Evolutionary conservation across 2,888 invertebrate genomes (phyloP).

Genomic region (Ptychoptera contaminata): DNA sequence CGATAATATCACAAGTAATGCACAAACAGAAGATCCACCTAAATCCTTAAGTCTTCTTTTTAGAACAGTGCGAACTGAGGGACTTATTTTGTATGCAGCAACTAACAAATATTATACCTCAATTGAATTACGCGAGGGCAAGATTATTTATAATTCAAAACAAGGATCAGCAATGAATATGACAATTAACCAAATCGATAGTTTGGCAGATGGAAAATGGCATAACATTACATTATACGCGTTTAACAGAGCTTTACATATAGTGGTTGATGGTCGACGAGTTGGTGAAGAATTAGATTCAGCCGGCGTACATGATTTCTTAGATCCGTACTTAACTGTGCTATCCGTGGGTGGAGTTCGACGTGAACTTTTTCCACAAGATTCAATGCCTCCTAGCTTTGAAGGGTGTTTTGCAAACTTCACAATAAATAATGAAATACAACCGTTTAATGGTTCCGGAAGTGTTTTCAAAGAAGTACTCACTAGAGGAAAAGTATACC

Average conservation of each 20-base stretch:
- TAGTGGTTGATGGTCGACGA: conserved; percentile 52
- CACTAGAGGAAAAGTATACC: conserved; percentile 53
- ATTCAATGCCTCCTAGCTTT: conserved; percentile 45
- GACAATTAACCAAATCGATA: conserved; percentile 46
- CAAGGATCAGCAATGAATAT: conserved; percentile 67
- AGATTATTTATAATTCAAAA: conserved; percentile 63
- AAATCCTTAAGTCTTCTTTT: conserved; percentile 69
- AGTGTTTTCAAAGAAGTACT: conserved; percentile 58
- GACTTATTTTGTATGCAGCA: conserved; percentile 71
- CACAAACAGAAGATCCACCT: conserved; percentile 33
- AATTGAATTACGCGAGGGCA: conserved; percentile 60
- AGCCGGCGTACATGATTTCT: conserved; percentile 76
- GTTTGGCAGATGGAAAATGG: conserved; percentile 71
- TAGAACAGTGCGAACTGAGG: conserved; percentile 60
- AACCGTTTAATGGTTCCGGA: conserved; percentile 79
- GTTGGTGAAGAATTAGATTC: conserved; percentile 76
- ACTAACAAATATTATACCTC: conserved; percentile 78
- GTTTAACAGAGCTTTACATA: conserved; percentile 49
- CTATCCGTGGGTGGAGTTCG: conserved; percentile 66
- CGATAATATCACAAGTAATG: conserved; percentile 23
- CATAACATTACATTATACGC: conserved; percentile 70
- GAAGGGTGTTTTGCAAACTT: conserved; percentile 85
- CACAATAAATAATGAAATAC: conserved; percentile 73
- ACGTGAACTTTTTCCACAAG: conserved; percentile 38
- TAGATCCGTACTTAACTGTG: conserved; percentile 75